Conservation (phyloP, 1,140 invertebrate genomes). For the Monochamus saltuarius region DNA sequence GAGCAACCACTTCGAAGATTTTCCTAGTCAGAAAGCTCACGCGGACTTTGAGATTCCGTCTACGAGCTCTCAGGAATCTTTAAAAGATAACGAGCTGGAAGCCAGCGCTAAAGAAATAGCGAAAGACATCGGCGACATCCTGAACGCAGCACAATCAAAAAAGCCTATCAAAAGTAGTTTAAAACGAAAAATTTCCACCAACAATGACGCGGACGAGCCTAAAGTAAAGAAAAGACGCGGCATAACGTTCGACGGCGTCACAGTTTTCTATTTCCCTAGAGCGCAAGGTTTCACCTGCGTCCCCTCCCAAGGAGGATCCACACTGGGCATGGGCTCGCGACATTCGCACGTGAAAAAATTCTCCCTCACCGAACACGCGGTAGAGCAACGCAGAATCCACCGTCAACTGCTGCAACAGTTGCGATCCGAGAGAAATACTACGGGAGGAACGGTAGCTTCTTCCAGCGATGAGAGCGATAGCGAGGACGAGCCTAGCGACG, state of each 20-base stretch:
- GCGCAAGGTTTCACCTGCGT: slow-evolving; percentile 98
- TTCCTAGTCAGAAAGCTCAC: slow-evolving; percentile 26
- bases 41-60: slow-evolving; percentile 19
- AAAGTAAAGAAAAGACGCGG: slow-evolving; percentile 70
- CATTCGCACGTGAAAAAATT: slow-evolving; percentile 79
- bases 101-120: slow-evolving; percentile 24
- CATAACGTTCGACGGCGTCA: slow-evolving; percentile 89
- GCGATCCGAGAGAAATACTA: slow-evolving; percentile 65
- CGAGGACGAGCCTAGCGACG: slow-evolving; percentile 79
- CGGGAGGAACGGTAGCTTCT: slow-evolving; percentile 46
- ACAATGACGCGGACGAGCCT: slow-evolving; percentile 51
- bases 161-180: slow-evolving; percentile 56
- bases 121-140: slow-evolving; percentile 42
- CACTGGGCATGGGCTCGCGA: slow-evolving; percentile 89
- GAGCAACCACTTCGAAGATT: slow-evolving; percentile 32
- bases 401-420: slow-evolving; percentile 77
- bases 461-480: slow-evolving; percentile 75
- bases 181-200: slow-evolving; percentile 55
- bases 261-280: slow-evolving; percentile 93
- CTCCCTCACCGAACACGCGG: slow-evolving; percentile 71
- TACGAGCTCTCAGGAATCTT: slow-evolving; percentile 15
- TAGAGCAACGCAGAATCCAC: slow-evolving; percentile 83
- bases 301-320: slow-evolving; percentile 94
- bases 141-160: slow-evolving; percentile 28
- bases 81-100: neutral